Conservation (phyloP, 1,140 invertebrate genomes). For the Diploscapter pachys region DNA sequence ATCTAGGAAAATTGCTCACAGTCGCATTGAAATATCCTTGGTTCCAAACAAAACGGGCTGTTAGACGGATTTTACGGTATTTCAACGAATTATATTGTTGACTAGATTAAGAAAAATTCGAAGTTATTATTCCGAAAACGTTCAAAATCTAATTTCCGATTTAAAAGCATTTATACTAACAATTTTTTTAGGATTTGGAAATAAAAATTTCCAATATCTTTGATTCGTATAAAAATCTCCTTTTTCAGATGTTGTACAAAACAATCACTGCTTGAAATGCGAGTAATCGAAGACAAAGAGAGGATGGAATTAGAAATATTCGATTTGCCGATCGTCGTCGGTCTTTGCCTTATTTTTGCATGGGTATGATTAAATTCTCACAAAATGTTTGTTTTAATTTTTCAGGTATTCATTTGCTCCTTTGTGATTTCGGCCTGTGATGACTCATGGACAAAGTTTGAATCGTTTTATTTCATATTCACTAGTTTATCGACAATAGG, state of each 20-base stretch:
- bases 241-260: constrained; percentile 39
- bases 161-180: too few species aligned
- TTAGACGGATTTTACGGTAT: constrained; percentile 28
- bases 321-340: constrained; percentile 35
- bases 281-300: constrained; percentile 35
- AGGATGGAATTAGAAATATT: constrained; percentile 32
- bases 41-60: constrained; percentile 41
- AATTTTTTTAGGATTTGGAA: background rate
- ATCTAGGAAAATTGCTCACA: constrained; percentile 39
- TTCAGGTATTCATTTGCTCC: constrained; percentile 36
- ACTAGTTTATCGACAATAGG: constrained; percentile 41
- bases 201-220: background rate
- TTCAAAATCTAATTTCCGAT: too few species aligned
- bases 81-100: background rate
- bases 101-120: too few species aligned
- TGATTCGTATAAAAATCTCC: background rate
- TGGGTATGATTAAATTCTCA: constrained; percentile 21
- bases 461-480: constrained; percentile 43
- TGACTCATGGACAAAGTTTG: constrained; percentile 36
- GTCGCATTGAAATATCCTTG: constrained; percentile 40
- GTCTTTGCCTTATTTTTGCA: constrained; percentile 32
- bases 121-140: too few species aligned
- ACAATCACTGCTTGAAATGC: constrained; percentile 38
- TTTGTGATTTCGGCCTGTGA: constrained; percentile 36
- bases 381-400: background rate